phyloP scores from a whole-genome alignment of 2,888 invertebrate species.

The Rhorus exstirpatorius region DNA sequence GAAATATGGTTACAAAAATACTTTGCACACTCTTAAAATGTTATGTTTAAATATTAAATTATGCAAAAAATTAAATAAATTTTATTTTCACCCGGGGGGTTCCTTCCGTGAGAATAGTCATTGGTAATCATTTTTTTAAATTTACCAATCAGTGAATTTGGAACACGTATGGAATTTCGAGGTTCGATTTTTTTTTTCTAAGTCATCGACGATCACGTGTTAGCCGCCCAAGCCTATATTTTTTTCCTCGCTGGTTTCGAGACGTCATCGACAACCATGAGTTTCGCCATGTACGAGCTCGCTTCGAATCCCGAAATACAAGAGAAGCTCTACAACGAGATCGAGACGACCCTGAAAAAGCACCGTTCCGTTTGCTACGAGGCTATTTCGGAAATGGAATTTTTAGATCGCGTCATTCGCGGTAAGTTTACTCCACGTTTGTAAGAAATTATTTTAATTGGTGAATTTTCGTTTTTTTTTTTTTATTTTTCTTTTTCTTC shows the following conservation, averaged over 20 bases:
- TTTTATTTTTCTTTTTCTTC: not conserved
- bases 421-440: conserved; percentile 63
- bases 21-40: too few relatives aligned
- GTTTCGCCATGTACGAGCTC: conserved; percentile 77
- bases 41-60: too few relatives aligned
- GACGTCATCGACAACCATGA: conserved; percentile 78
- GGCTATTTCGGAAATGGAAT: conserved; percentile 74
- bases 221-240: conserved; percentile 77
- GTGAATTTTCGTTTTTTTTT: not conserved
- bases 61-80: too few relatives aligned
- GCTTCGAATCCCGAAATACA: conserved; percentile 76
- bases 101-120: too few relatives aligned
- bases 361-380: conserved; percentile 71
- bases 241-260: conserved; percentile 80
- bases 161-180: too few relatives aligned
- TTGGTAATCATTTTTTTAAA: too few relatives aligned
- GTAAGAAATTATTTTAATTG: conserved; percentile 13
- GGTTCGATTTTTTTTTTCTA: conserved; percentile 20
- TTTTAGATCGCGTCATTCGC: conserved; percentile 74
- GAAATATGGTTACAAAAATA: too few relatives aligned
- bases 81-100: too few relatives aligned
- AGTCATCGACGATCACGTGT: conserved; percentile 71
- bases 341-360: conserved; percentile 64
- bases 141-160: too few relatives aligned
- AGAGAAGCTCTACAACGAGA: conserved; percentile 74